phyloP scores from a whole-genome alignment of 2,113 vertebrate species.

The Phylloscopus trochilus region DNA sequence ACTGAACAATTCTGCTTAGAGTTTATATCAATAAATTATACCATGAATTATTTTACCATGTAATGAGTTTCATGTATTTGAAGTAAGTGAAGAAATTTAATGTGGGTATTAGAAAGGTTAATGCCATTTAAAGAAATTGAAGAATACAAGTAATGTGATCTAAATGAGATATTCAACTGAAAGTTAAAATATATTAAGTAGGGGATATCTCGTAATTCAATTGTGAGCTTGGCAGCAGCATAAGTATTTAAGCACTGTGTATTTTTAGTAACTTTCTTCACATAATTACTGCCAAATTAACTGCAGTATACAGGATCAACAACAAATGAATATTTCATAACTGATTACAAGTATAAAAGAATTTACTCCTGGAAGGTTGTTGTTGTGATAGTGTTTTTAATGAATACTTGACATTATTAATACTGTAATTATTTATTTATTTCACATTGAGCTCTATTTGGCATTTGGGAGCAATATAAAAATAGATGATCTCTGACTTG shows the following conservation, averaged over 20 bases:
- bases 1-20: background rate
- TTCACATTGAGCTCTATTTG: background rate
- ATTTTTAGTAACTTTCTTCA: constrained; percentile 43
- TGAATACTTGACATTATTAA: constrained; percentile 56
- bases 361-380: constrained; percentile 11
- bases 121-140: background rate
- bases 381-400: constrained; percentile 40
- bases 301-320: constrained; percentile 22
- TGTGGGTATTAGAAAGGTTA: background rate
- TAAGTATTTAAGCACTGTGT: background rate
- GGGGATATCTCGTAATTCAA: background rate
- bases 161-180: background rate
- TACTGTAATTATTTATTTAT: constrained; percentile 34
- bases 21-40: background rate
- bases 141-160: background rate
- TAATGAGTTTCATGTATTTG: background rate
- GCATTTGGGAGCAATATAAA: background rate
- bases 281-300: constrained; percentile 55
- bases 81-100: constrained; percentile 30
- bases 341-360: constrained; percentile 37
- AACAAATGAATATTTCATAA: constrained; percentile 63
- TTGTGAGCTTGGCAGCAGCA: background rate
- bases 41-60: background rate
- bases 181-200: background rate
- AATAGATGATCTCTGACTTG: background rate